phyloP scores from a whole-genome alignment of 1,140 invertebrate genomes.

The Lucilia cuprina region DNA sequence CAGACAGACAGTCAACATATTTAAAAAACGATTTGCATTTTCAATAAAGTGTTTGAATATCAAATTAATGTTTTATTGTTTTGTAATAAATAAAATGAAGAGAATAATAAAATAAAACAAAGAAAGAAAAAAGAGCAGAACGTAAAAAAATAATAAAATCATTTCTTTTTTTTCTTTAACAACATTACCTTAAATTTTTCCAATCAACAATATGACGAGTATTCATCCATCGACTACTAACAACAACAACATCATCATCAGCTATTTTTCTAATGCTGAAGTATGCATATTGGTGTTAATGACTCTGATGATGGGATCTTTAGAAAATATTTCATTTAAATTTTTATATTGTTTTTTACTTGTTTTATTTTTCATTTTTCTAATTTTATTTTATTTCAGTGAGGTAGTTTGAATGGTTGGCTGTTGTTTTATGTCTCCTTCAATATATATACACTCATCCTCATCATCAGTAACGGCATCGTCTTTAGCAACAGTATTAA shows the following conservation, averaged over 20 bases:
- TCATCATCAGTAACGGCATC: not conserved
- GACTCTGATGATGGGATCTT: constrained; percentile 16
- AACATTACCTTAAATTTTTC: not conserved
- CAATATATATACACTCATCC: not conserved
- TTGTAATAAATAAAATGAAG: not conserved
- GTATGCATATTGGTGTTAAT: not conserved
- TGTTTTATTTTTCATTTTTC: not conserved
- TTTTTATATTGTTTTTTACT: not conserved
- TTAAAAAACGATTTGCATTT: constrained; percentile 26
- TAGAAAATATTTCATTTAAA: constrained; percentile 16
- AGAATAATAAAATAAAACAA: no score
- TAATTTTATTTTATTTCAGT: not conserved
- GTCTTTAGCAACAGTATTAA: not conserved
- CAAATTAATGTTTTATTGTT: constrained; percentile 26
- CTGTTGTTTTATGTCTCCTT: not conserved
- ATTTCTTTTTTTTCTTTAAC: not conserved
- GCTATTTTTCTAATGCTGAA: not conserved
- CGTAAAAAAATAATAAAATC: not conserved
- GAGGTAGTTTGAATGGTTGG: not conserved
- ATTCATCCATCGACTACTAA: not conserved
- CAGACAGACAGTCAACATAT: not conserved
- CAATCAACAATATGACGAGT: not conserved
- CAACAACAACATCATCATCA: not conserved
- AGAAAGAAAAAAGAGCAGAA: no score
- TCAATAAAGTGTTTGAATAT: constrained; percentile 21